Evolutionary conservation across 2,888 invertebrate genomes (phyloP), one percentile per base, ranked within the genome.

Genomic region (Altica lythri): DNA sequence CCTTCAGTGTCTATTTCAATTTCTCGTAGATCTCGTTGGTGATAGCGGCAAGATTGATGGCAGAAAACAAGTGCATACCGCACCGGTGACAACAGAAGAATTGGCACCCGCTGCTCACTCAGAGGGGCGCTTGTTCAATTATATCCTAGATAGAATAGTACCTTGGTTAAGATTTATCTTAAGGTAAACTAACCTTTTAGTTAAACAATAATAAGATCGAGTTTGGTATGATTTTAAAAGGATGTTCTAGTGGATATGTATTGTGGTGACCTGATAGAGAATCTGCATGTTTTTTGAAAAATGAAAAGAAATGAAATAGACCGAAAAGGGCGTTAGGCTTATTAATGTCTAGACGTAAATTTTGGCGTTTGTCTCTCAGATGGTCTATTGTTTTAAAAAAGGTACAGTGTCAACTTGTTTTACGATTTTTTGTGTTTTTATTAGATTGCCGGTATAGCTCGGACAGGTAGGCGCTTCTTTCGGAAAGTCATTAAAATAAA

Each of bases 1-100:
- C 55, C 42, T 18, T 42, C 54, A 45, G 50, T 46, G 50, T 55
- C 56, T 35, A 44, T 46, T 53, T 48, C 56, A 46, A 42, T 27
- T 48, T 32, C 50, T 53, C 49, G 50, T 60, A 64, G 67, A 67
- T 67, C 65, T 63, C 60, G 63, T 59, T 51, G 59, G 53, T 54
- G 65, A 66, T 66, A 67, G 60, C 58, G 57, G 55, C 34, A 56
- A 62, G 67, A 66, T 67, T 63, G 67, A 67, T 67, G 66, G 62
- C 55, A 42, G 51, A 54, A 56, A 60, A 61, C 62, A 61, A 62
- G 63, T 57, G 57, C 59, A 56, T 60, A 61, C 63, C 60, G 62
- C 61, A 59, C 54, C 64, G 66, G 66, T 68, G 66, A 68, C 68
- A 68, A 60, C 53, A 59, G 57, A 57, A 65, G 68, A 68, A 68